These are phyloP conservation scores for Pomatostomus ruficeps DNA, from an alignment of 2,113 vertebrate genomes.

Conservation along the genomic window DNA sequence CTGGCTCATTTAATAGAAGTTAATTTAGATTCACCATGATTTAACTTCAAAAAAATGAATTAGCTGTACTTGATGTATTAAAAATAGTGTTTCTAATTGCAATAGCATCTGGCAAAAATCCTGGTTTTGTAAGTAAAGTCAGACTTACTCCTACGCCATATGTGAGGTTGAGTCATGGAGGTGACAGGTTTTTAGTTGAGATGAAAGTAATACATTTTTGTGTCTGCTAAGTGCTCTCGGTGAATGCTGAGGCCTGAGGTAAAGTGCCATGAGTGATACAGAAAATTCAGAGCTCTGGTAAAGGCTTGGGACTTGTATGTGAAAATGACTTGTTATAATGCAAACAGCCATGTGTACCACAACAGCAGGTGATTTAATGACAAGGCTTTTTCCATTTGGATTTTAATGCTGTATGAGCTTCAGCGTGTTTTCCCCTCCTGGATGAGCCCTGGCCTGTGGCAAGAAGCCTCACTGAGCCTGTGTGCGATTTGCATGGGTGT, in stretches of 20 bases:
- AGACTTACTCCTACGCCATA: neutral
- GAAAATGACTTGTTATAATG: neutral
- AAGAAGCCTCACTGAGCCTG: neutral
- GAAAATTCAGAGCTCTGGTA: neutral
- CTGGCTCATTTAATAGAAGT: neutral
- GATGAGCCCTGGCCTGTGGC: neutral
- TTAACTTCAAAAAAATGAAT: neutral
- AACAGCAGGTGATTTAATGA: neutral
- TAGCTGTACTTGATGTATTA: neutral
- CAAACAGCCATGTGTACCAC: neutral
- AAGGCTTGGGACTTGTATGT: neutral
- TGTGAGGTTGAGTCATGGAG: neutral
- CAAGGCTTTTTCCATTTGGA: neutral
- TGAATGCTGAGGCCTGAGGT: accelerated
- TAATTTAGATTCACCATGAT: neutral
- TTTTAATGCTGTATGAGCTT: neutral
- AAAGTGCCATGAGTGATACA: accelerated
- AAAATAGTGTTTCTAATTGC: slow-evolving; percentile 32
- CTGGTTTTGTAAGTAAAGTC: neutral
- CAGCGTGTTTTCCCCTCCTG: neutral
- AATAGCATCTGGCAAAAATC: neutral
- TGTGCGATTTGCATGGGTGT: neutral
- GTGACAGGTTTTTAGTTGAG: neutral
- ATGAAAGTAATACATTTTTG: neutral
- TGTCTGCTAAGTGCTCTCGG: neutral